These are phyloP conservation scores for Polyergus mexicanus DNA, from an alignment of 1,140 invertebrate genomes.

Conservation along the genomic window DNA sequence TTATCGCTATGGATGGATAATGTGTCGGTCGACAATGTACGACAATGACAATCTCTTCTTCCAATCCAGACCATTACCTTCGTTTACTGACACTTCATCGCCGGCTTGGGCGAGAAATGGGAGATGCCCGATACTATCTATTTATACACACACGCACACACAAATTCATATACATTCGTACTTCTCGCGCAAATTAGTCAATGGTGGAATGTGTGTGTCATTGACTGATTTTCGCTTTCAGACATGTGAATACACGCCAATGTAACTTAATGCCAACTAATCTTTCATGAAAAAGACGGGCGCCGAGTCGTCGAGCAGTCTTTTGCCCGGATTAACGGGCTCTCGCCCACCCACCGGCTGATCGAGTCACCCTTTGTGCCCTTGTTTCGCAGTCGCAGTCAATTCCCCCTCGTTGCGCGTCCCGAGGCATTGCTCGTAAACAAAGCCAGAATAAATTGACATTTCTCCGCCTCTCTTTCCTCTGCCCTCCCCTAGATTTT, in stretches of 20 bases:
- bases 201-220: conserved; percentile 10
- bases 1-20: conserved; percentile 13
- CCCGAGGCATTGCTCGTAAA: conserved; percentile 75
- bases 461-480: conserved; percentile 63
- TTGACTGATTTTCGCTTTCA: conserved; percentile 45
- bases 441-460: conserved; percentile 80
- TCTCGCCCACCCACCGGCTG: conserved; percentile 41
- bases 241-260: conserved; percentile 47
- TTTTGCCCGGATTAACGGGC: conserved; percentile 76
- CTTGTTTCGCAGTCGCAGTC: conserved; percentile 42
- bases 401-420: conserved; percentile 49
- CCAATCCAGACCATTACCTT: conserved; percentile 80
- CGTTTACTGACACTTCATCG: conserved; percentile 79
- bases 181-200: too few relatives aligned
- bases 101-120: conserved; percentile 54
- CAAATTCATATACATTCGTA: too few relatives aligned
- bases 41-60: conserved; percentile 68
- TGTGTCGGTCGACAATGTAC: conserved; percentile 50
- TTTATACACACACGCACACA: neutral
- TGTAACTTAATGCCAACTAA: conserved; percentile 66
- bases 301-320: conserved; percentile 69
- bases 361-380: conserved; percentile 46
- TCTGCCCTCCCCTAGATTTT: conserved; percentile 20
- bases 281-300: conserved; percentile 66
- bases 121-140: neutral